A percentile compares a stretch with the other conserved stretches of the same genome.
These are phyloP conservation scores for Orchesellides sinensis DNA, from an alignment of 2,888 invertebrate species.

Conservation along the genomic window DNA sequence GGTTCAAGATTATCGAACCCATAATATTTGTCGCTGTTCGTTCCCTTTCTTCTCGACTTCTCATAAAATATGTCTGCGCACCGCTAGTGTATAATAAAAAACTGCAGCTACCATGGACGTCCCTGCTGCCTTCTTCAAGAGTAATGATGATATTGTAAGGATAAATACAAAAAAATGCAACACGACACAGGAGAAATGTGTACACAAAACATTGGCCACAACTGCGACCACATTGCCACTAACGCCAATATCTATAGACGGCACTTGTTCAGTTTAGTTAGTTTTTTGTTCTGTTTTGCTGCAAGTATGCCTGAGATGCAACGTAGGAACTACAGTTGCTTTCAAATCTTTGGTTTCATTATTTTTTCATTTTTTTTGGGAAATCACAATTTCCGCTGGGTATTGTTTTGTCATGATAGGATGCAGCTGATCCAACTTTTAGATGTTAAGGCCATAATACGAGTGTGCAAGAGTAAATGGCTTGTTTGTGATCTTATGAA, in stretches of 20 bases:
- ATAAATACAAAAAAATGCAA: not conserved
- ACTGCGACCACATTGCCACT: constrained; percentile 39
- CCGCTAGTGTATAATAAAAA: not conserved
- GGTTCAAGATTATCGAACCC: constrained; percentile 56
- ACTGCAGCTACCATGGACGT: not conserved
- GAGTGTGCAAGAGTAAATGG: too few relatives aligned
- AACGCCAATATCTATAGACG: too few relatives aligned
- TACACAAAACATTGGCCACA: constrained; percentile 42
- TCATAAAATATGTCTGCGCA: constrained; percentile 4
- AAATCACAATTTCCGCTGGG: constrained; percentile 55
- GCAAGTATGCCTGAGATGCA: too few relatives aligned
- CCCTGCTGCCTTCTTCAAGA: not conserved
- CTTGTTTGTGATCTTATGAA: too few relatives aligned
- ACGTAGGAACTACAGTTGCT: not conserved
- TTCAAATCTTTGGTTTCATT: constrained; percentile 19
- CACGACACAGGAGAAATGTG: constrained; percentile 13
- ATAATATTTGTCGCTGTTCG: constrained; percentile 5
- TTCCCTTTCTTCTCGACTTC: not conserved
- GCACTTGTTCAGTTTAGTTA: too few relatives aligned
- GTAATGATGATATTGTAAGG: not conserved
- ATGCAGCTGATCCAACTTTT: constrained; percentile 2
- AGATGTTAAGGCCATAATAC: not conserved
- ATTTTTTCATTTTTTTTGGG: constrained; percentile 22
- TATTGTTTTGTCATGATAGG: too few relatives aligned
- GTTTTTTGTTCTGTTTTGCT: not conserved